Evolutionary conservation across 37 sponge, comb jelly and placozoan species (phyloP).

Genomic region (Lycopodina hypogea): DNA sequence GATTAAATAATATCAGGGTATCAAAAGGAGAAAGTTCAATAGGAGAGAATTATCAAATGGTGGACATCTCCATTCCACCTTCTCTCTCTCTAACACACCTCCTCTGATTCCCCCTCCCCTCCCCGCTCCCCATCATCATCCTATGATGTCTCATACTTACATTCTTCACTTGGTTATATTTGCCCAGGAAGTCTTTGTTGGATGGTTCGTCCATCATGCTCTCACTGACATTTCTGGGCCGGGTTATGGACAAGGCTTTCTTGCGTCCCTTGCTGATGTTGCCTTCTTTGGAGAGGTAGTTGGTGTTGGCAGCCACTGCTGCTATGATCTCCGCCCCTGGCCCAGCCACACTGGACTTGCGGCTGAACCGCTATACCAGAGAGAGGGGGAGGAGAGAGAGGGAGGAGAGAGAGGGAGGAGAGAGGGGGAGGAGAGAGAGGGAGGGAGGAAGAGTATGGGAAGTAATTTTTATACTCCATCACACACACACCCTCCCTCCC

Average conservation of each 20-base stretch:
- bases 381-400: neutral
- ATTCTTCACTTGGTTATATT: constrained; percentile 35
- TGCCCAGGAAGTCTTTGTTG: constrained; percentile 17
- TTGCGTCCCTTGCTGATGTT: neutral
- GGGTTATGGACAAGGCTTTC: neutral
- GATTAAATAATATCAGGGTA: neutral
- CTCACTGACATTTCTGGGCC: constrained; percentile 19
- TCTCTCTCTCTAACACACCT: neutral
- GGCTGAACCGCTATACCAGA: constrained; percentile 3
- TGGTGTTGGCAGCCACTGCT: constrained; percentile 31
- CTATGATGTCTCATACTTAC: neutral
- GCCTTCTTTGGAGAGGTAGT: constrained; percentile 23
- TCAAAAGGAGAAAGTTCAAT: no score
- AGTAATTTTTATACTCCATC: no score
- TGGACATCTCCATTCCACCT: no score
- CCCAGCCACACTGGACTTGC: constrained; percentile 64
- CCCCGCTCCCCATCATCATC: neutral
- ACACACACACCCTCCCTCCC: neutral
- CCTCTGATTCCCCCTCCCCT: neutral
- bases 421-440: neutral
- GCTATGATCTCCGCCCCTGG: constrained; percentile 48
- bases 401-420: neutral
- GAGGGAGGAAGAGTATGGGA: neutral
- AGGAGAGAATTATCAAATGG: no score
- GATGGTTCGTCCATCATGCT: constrained; percentile 2